These are phyloP conservation scores for Pelodytes ibericus DNA, from an alignment of 2,797 vertebrate species.

Conservation along the genomic window DNA sequence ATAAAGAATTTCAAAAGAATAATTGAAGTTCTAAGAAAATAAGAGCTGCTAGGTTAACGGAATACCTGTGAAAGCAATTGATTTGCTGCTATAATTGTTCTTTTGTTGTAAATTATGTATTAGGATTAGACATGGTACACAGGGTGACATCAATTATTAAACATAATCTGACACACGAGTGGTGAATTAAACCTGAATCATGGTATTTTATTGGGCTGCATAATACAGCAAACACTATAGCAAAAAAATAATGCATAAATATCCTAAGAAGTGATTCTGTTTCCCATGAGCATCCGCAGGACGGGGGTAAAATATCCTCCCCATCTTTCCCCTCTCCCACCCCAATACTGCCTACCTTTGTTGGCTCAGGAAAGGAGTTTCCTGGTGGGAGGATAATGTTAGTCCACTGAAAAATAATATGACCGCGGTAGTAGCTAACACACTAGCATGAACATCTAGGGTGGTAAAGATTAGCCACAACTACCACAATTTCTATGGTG, in stretches of 20 bases:
- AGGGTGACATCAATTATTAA: conserved; percentile 52
- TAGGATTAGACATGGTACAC: conserved; percentile 52
- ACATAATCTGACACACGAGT: conserved; percentile 35
- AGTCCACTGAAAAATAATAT: too few species aligned
- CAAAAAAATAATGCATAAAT: not conserved
- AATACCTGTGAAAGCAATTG: conserved; percentile 39
- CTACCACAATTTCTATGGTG: too few species aligned
- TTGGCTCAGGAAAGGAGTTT: too few species aligned
- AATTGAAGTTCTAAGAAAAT: conserved; percentile 39
- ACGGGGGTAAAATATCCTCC: too few species aligned
- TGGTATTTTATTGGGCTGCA: conserved; percentile 21
- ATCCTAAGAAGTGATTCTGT: not conserved
- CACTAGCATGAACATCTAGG: too few species aligned
- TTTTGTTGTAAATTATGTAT: conserved; percentile 47
- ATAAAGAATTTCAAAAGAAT: not conserved
- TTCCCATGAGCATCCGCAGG: too few species aligned
- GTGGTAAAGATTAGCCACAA: too few species aligned
- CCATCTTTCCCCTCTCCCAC: too few species aligned
- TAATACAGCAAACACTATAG: not conserved
- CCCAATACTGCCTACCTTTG: too few species aligned
- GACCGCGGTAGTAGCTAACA: too few species aligned
- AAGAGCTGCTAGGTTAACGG: conserved; percentile 15
- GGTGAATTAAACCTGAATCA: conserved; percentile 42
- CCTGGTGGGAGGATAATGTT: too few species aligned
- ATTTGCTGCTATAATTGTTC: conserved; percentile 51